phyloP scores from a whole-genome alignment of 2,797 vertebrate genomes.

The Halcyon smyrnensis region DNA sequence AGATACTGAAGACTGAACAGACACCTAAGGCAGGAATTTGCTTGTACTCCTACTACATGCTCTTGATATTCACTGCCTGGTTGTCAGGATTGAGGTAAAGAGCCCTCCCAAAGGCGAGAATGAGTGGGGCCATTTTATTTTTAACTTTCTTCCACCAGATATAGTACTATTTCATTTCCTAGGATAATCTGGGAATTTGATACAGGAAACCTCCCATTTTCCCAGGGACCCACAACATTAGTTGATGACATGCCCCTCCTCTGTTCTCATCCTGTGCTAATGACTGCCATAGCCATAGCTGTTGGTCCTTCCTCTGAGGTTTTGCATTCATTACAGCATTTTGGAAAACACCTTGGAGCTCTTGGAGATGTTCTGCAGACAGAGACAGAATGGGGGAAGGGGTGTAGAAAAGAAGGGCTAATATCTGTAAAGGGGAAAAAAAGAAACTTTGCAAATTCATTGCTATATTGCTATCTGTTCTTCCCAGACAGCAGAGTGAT shows the following conservation, averaged over 20 bases:
- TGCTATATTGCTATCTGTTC: neutral
- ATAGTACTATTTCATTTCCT: neutral
- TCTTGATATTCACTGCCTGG: neutral
- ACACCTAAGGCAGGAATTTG: neutral
- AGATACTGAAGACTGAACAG: neutral
- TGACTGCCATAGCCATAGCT: too few species aligned
- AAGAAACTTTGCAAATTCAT: neutral
- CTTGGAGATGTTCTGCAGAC: neutral
- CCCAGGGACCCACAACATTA: neutral
- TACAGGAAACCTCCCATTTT: neutral
- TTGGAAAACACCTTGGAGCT: neutral
- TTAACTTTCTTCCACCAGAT: neutral
- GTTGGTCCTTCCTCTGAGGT: neutral
- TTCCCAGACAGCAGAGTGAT: neutral
- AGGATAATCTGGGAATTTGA: neutral
- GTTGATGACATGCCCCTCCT: neutral
- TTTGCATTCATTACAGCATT: neutral
- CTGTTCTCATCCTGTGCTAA: neutral
- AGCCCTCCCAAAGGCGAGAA: neutral
- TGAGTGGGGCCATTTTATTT: neutral
- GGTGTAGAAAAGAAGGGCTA: neutral
- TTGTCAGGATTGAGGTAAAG: neutral
- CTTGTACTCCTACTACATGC: accelerated
- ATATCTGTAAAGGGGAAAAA: neutral
- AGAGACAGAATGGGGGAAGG: neutral